Evolutionary conservation across 2,113 vertebrate genomes (phyloP).

Genomic region (Abramis brama): DNA sequence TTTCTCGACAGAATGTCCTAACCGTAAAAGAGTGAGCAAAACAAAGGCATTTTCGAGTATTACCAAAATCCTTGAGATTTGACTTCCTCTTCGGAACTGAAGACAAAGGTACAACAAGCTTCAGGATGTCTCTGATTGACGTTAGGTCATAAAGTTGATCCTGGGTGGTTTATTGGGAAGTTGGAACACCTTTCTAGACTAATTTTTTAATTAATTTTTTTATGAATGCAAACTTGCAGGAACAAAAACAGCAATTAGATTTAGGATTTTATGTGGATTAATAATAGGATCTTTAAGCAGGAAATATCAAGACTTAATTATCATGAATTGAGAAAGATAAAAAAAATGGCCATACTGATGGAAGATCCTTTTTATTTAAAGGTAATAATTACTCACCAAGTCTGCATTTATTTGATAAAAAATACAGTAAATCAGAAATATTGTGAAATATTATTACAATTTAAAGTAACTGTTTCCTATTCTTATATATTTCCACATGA

Average conservation of each 20-base stretch:
- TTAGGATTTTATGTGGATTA: neutral
- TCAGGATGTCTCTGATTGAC: neutral
- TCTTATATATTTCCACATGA: neutral
- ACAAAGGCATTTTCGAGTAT: constrained; percentile 40
- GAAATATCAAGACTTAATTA: neutral
- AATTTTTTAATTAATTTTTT: too few relatives aligned
- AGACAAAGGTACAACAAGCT: constrained; percentile 15
- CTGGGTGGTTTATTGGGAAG: neutral
- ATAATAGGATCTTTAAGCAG: neutral
- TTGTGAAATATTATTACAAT: neutral
- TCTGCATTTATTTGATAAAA: too few relatives aligned
- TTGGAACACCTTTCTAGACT: neutral
- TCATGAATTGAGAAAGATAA: neutral
- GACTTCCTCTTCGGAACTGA: constrained; percentile 49
- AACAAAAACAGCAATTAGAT: neutral
- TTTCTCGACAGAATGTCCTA: constrained; percentile 22
- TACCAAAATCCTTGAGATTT: constrained; percentile 44
- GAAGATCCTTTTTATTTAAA: too few relatives aligned
- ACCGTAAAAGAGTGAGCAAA: constrained; percentile 26
- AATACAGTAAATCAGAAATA: neutral
- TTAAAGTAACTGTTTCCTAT: neutral
- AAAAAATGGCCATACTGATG: neutral
- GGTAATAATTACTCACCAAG: too few relatives aligned
- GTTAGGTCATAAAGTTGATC: neutral
- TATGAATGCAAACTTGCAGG: neutral